phyloP scores from a whole-genome alignment of 2,797 vertebrate species.

The Benthosema pterotum region DNA sequence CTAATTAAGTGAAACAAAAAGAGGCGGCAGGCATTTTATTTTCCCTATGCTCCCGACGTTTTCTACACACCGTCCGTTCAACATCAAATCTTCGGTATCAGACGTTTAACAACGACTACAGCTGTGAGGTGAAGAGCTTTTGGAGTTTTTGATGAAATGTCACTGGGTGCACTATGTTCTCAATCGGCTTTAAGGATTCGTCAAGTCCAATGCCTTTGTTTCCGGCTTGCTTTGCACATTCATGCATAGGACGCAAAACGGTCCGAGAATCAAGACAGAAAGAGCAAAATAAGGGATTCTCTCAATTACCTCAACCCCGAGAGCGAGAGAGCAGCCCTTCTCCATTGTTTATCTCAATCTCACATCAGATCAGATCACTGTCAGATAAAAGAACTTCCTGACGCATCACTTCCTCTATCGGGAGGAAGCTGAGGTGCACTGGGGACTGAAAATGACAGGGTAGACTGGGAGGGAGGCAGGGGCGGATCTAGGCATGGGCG shows the following conservation, averaged over 20 bases:
- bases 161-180: background rate
- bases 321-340: conserved; percentile 29
- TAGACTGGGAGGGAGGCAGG: conserved; percentile 17
- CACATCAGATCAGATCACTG: conserved; percentile 77
- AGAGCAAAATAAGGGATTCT: conserved; percentile 25
- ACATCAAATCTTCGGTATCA: too few relatives aligned
- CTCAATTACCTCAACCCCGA: conserved; percentile 8
- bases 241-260: conserved; percentile 10
- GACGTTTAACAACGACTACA: too few relatives aligned
- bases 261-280: background rate
- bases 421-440: conserved; percentile 67
- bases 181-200: background rate
- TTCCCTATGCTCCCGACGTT: too few relatives aligned
- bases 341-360: conserved; percentile 67
- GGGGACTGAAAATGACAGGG: conserved; percentile 58
- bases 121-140: too few relatives aligned
- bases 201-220: background rate
- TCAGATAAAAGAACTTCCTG: conserved; percentile 75
- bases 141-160: too few relatives aligned
- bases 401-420: conserved; percentile 74
- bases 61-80: too few relatives aligned
- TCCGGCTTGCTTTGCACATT: conserved; percentile 22
- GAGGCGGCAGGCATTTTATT: too few relatives aligned
- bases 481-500: too few relatives aligned
- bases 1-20: too few relatives aligned